These are phyloP conservation scores for Tyria jacobaeae DNA, from an alignment of 2,888 invertebrate species.

Conservation along the genomic window DNA sequence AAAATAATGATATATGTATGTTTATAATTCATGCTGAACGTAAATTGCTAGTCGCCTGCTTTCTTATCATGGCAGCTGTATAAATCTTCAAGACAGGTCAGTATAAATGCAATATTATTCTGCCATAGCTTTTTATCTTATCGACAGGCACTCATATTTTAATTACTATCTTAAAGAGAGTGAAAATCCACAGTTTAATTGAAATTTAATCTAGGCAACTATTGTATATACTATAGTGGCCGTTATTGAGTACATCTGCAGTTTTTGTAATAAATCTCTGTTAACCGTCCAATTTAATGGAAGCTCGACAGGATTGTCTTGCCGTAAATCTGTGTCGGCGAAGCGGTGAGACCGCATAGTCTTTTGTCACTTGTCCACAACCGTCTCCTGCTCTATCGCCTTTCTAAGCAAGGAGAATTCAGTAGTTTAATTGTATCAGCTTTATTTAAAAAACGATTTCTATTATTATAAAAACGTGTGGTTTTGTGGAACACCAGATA, in stretches of 20 bases:
- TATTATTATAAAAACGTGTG: too few species aligned
- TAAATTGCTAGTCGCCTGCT: too few species aligned
- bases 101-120: too few species aligned
- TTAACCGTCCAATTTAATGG: slow-evolving; percentile 54
- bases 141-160: too few species aligned
- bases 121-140: too few species aligned
- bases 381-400: slow-evolving; percentile 39
- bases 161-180: neutral
- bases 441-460: neutral
- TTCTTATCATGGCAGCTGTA: too few species aligned
- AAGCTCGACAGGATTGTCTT: slow-evolving; percentile 51
- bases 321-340: slow-evolving; percentile 59
- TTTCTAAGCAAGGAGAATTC: slow-evolving; percentile 14
- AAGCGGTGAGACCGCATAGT: slow-evolving; percentile 51
- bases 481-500: too few species aligned
- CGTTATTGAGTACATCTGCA: slow-evolving; percentile 37
- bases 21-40: too few species aligned
- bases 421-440: slow-evolving; percentile 17
- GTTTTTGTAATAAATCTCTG: slow-evolving; percentile 50
- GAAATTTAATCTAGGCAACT: neutral
- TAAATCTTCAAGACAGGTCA: too few species aligned
- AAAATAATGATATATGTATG: too few species aligned
- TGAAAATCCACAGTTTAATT: neutral
- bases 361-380: slow-evolving; percentile 66
- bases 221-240: neutral